phyloP scores from a whole-genome alignment of 2,797 vertebrate species.

The Anabacerthia variegaticeps region DNA sequence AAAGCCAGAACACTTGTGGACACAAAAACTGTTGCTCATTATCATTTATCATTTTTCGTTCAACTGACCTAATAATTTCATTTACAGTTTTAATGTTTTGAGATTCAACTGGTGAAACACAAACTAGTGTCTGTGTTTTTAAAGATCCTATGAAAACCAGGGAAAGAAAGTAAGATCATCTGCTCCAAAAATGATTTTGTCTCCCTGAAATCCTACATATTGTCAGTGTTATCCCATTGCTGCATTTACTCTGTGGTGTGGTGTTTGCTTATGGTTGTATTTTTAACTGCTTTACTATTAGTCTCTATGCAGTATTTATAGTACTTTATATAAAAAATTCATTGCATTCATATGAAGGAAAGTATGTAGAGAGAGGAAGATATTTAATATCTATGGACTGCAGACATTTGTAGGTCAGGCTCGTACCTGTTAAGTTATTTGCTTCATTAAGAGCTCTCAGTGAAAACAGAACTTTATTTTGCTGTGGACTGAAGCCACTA shows the following conservation, averaged over 20 bases:
- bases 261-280: background rate
- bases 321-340: background rate
- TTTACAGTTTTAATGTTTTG: background rate
- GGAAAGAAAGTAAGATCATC: fast-evolving
- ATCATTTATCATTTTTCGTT: background rate
- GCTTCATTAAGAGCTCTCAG: conserved; percentile 67
- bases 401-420: background rate
- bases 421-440: conserved; percentile 77
- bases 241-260: background rate
- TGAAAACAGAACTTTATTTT: conserved; percentile 79
- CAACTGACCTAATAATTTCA: background rate
- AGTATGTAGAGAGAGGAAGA: background rate
- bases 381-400: background rate
- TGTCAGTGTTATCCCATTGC: background rate
- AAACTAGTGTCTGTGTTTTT: background rate
- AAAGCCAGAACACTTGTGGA: background rate
- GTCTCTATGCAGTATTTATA: background rate
- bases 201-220: background rate
- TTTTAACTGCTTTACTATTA: background rate
- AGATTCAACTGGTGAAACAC: background rate
- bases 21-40: background rate
- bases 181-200: background rate
- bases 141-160: background rate
- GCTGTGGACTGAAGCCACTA: conserved; percentile 75
- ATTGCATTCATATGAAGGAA: background rate